phyloP scores from a whole-genome alignment of 2,113 vertebrate species.

The Trogon melanurus region DNA sequence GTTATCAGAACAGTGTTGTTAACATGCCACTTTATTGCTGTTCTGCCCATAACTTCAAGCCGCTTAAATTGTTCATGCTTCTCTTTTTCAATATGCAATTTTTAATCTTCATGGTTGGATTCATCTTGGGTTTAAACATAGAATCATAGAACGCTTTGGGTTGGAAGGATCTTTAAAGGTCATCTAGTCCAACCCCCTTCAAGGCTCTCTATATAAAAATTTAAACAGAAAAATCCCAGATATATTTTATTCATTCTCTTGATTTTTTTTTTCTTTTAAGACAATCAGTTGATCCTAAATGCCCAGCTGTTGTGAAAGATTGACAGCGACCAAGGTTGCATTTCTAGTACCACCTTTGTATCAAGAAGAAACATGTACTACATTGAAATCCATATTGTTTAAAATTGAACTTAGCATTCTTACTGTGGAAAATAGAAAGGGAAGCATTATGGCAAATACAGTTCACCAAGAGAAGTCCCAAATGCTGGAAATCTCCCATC shows the following conservation, averaged over 20 bases:
- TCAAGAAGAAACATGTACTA: background rate
- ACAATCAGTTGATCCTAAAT: background rate
- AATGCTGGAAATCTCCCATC: background rate
- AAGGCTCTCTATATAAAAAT: background rate
- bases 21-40: background rate
- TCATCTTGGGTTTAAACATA: background rate
- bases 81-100: background rate
- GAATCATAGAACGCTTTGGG: background rate
- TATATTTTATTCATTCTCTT: background rate
- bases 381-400: background rate
- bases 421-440: background rate
- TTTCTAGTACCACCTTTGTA: background rate
- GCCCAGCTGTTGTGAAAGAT: background rate
- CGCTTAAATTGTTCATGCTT: background rate
- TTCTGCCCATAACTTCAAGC: background rate
- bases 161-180: too few species aligned
- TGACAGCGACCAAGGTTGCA: background rate
- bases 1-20: background rate
- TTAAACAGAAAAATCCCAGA: background rate
- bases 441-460: background rate
- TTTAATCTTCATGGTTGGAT: constrained; percentile 18
- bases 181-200: background rate
- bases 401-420: background rate
- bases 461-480: background rate
- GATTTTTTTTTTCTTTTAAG: background rate